These are phyloP conservation scores for Pelecanus crispus DNA, from an alignment of 2,113 vertebrate species.

Conservation along the genomic window DNA sequence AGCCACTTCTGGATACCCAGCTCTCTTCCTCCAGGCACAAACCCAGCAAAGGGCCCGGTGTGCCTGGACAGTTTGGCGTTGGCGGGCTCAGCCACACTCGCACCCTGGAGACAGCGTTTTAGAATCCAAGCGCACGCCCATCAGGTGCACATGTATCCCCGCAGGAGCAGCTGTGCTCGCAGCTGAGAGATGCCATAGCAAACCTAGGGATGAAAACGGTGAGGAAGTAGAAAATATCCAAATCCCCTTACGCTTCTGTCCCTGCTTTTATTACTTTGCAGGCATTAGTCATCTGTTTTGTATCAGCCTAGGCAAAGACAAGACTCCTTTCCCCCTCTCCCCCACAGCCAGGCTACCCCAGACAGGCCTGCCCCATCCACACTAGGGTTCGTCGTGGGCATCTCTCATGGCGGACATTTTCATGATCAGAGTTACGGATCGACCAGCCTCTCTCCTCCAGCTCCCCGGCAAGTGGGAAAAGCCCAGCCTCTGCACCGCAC, in stretches of 20 bases:
- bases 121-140: fast-evolving
- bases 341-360: too few species aligned
- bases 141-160: fast-evolving
- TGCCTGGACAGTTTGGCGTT: fast-evolving
- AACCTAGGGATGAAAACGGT: neutral
- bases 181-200: neutral
- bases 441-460: neutral
- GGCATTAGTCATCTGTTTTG: neutral
- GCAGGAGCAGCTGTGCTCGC: neutral
- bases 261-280: neutral
- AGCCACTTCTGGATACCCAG: neutral
- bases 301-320: fast-evolving
- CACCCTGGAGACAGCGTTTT: neutral
- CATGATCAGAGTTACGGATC: fast-evolving
- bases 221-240: neutral
- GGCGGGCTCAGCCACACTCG: fast-evolving
- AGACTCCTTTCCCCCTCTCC: neutral
- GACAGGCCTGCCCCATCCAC: fast-evolving
- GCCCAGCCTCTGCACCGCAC: neutral
- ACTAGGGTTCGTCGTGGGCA: fast-evolving
- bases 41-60: neutral
- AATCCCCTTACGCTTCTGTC: neutral
- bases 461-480: neutral
- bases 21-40: neutral
- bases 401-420: neutral